These are phyloP conservation scores for Sphaerophoria taeniata DNA, from an alignment of 2,888 invertebrate species.

Conservation along the genomic window DNA sequence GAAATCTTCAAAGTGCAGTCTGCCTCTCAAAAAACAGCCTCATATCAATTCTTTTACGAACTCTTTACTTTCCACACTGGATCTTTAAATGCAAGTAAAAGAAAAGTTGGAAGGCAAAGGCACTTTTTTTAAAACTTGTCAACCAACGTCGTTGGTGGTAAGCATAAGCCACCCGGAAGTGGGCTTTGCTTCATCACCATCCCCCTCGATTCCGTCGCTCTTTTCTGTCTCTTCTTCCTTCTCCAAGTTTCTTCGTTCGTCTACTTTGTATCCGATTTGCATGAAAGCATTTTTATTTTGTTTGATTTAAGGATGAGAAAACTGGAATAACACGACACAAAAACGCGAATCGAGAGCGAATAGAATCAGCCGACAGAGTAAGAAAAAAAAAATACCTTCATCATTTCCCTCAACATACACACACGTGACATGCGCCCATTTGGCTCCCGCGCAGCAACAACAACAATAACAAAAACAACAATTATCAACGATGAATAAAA, in stretches of 20 bases:
- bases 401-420: slow-evolving; percentile 47
- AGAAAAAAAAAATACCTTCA: slow-evolving; percentile 44
- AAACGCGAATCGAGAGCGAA: slow-evolving; percentile 34
- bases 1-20: too few species aligned
- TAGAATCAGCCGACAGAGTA: not conserved
- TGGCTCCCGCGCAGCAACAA: slow-evolving; percentile 57
- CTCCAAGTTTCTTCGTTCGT: slow-evolving; percentile 5
- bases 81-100: not conserved
- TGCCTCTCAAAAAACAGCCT: too few species aligned
- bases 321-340: slow-evolving; percentile 29
- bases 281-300: slow-evolving; percentile 54
- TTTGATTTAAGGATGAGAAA: slow-evolving; percentile 65
- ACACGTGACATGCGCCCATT: slow-evolving; percentile 72
- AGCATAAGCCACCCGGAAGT: slow-evolving; percentile 64
- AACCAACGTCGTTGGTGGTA: slow-evolving; percentile 9
- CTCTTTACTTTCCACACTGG: too few species aligned
- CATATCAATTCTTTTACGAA: too few species aligned
- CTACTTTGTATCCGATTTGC: slow-evolving; percentile 68
- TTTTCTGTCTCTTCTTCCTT: not conserved
- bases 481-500: slow-evolving; percentile 31
- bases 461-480: slow-evolving; percentile 49
- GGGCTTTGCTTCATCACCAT: slow-evolving; percentile 51
- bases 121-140: slow-evolving; percentile 8
- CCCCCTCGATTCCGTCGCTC: not conserved
- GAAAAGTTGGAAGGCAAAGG: slow-evolving; percentile 29